Conservation (phyloP, 2,113 vertebrate genomes). For the Tachysurus vachellii region DNA sequence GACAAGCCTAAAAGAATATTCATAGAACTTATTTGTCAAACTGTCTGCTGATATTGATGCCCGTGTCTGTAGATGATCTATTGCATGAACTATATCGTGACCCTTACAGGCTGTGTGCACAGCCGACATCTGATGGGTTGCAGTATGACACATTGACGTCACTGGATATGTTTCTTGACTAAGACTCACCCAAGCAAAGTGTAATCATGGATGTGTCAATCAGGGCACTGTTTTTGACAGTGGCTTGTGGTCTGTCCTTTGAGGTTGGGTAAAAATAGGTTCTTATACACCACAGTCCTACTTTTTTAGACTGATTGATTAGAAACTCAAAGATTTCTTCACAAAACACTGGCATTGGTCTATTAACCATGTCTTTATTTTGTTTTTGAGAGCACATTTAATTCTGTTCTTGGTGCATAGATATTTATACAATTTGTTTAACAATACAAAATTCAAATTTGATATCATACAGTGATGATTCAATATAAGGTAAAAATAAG, state of each 20-base stretch:
- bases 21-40: neutral
- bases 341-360: neutral
- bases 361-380: neutral
- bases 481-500: neutral
- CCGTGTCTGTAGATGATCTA: neutral
- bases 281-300: neutral
- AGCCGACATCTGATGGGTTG: neutral
- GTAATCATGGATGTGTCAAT: conserved; percentile 14
- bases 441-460: neutral
- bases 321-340: neutral
- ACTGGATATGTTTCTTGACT: neutral
- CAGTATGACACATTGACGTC: conserved; percentile 1
- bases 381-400: neutral
- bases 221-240: conserved; percentile 18
- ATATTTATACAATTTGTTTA: neutral
- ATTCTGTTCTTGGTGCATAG: neutral
- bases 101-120: neutral
- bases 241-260: conserved; percentile 5
- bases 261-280: neutral
- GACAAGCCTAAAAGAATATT: neutral
- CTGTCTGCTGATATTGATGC: conserved; percentile 17
- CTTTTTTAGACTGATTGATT: neutral
- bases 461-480: neutral
- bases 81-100: conserved; percentile 22
- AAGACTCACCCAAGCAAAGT: neutral